Evolutionary conservation across 2,113 vertebrate genomes (phyloP), one percentile per base, ranked within the genome.

Genomic region (Channa argus): DNA sequence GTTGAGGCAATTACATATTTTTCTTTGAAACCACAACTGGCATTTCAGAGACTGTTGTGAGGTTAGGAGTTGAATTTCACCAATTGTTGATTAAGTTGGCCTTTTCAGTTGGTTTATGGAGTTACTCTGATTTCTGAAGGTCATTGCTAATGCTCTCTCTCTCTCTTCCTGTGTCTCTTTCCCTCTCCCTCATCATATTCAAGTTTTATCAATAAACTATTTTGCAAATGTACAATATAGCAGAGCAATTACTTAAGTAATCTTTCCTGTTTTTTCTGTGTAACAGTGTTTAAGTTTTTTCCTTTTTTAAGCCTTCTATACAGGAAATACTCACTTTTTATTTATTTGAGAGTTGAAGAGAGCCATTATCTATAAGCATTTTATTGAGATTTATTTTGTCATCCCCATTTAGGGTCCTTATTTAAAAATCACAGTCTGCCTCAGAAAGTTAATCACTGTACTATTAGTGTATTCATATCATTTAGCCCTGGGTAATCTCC

Each of bases 81-180:
- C 43, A 60, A 6, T 60, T 43, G 54, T 71, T 54, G 37, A 78
- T 70, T 45, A 70, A 55, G 37, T 61, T 74, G 70, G n/a, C 44
- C 56, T 74, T 79, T 66, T 49, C 37, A 61, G 4, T 5, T 51
- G 14, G 55, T 65, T 74, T 43, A 65, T 70, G 47, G 39, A 53
- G 47, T 46, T n/a, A n/a, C 5, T 5, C 11, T 44, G 12, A 4
- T 6, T 71, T 78, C 10, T 62, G 62, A 69, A 79, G 63, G 76
- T 58, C 39, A 75, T 55, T 70, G 33, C 3, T 33, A 58, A 51
- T 67, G 38, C 36, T 51, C 43, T 14, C 24, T n/a, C 45, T 13
- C 61, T 1, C 3, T 13, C 6, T 33, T 15, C 37, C 36, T 36
- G 5, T 56, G 8, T 8, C n/a, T 24, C 3, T 52, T 8, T 55